A percentile compares a stretch with the other conserved stretches of the same genome.
phyloP scores from a whole-genome alignment of 2,888 invertebrate species.

The Doris montereyensis region DNA sequence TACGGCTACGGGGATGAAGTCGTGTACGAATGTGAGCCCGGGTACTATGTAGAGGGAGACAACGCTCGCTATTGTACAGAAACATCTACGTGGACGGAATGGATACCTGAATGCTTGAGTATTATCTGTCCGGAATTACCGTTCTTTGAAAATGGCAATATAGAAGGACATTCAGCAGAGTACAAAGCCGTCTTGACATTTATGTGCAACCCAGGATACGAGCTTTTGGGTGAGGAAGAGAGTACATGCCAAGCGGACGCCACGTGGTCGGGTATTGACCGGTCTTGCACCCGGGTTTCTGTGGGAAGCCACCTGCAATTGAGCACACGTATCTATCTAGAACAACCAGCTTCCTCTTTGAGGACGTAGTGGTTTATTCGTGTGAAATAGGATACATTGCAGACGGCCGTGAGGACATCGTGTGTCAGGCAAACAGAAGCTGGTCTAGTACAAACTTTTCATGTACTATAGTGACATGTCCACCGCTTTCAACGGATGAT shows the following conservation, averaged over 20 bases:
- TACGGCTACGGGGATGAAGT: slow-evolving; percentile 44
- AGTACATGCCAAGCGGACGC: slow-evolving; percentile 76
- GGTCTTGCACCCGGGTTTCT: slow-evolving; percentile 54
- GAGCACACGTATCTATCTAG: slow-evolving; percentile 56
- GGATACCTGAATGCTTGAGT: slow-evolving; percentile 57
- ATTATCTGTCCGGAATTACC: slow-evolving; percentile 53
- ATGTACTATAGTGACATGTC: slow-evolving; percentile 27
- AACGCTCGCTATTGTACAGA: slow-evolving; percentile 80
- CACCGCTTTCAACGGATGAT: slow-evolving; percentile 14
- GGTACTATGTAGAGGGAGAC: slow-evolving; percentile 87
- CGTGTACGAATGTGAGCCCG: slow-evolving; percentile 56
- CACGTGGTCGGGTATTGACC: slow-evolving; percentile 61
- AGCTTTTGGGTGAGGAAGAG: slow-evolving; percentile 88
- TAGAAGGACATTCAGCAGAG: slow-evolving; percentile 60
- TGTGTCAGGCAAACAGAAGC: slow-evolving; percentile 57
- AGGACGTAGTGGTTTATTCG: slow-evolving; percentile 42
- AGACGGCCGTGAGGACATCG: slow-evolving; percentile 52
- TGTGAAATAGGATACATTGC: slow-evolving; percentile 58
- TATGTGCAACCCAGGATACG: slow-evolving; percentile 75
- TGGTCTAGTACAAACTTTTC: slow-evolving; percentile 52
- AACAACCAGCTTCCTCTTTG: slow-evolving; percentile 33
- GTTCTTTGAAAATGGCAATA: slow-evolving; percentile 66
- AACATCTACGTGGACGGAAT: slow-evolving; percentile 62
- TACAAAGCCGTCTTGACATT: slow-evolving; percentile 52
- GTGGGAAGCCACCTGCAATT: slow-evolving; percentile 52